Evolutionary conservation across 2,888 invertebrate genomes (phyloP).

Genomic region (Mactromeris polynyma): DNA sequence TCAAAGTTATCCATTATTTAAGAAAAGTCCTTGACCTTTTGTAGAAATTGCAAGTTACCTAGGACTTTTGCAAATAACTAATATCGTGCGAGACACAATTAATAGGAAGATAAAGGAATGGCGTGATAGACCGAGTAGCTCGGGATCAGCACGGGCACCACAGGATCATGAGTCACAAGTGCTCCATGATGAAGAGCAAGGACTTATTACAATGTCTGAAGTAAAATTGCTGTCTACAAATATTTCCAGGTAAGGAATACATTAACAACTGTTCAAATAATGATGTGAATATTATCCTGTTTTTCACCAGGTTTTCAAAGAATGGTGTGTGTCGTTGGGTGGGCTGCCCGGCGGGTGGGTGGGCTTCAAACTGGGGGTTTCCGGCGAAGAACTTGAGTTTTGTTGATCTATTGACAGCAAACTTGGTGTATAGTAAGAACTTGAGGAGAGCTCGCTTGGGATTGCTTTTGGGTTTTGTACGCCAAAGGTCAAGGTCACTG

Average conservation of each 20-base stretch:
- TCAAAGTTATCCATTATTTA: background rate
- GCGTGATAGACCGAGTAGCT: slow-evolving; percentile 78
- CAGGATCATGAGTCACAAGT: slow-evolving; percentile 71
- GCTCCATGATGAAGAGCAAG: slow-evolving; percentile 68
- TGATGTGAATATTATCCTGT: too few species aligned
- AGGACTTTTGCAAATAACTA: slow-evolving; percentile 76
- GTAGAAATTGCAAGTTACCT: slow-evolving; percentile 80
- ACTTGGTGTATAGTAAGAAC: too few species aligned
- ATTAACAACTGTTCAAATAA: too few species aligned
- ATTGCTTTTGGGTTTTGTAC: too few species aligned
- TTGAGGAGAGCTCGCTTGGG: too few species aligned
- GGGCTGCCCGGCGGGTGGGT: background rate
- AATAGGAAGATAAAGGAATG: slow-evolving; percentile 72
- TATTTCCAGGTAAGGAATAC: slow-evolving; percentile 72
- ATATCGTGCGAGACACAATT: slow-evolving; percentile 75
- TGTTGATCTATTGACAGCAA: too few species aligned
- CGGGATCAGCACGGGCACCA: slow-evolving; percentile 65
- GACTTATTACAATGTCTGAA: slow-evolving; percentile 73
- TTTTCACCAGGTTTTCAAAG: too few species aligned
- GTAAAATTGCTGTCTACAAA: slow-evolving; percentile 77
- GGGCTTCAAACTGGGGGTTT: too few species aligned
- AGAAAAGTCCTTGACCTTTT: background rate
- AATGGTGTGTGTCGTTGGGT: too few species aligned
- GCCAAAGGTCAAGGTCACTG: too few species aligned
- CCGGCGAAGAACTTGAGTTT: too few species aligned